Base-by-base conservation (phyloP, 1,140 invertebrate genomes). In the Oreohelix idahoensis region DNA sequence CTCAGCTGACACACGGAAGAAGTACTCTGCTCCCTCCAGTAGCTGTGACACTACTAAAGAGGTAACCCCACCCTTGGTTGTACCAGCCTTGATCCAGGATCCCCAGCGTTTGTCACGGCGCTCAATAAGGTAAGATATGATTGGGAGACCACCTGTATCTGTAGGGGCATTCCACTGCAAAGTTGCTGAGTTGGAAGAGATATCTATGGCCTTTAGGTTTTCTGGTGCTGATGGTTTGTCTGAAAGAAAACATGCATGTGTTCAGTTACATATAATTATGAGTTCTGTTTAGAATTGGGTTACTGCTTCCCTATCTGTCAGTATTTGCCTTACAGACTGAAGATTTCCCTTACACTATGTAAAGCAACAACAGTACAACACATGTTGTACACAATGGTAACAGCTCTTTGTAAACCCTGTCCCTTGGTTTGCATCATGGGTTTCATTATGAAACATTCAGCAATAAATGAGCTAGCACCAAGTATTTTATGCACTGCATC, bases 131-230 rank as follows among this genome's bases (percentile, higher is more conserved):
- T 99, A 99, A 90, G 96, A 95, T 0, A 96, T 96, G 35, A 99
- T 95, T 10, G 98, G 98, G 90, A 97, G 96, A 63, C 98, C 99
- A 89, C 99, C 99, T 93, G 99, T 98, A 91, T 99, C 97, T 89
- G 98, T 96, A 38, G 98, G 98, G 90, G 98, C 97, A 80, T 97
- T 95, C 98, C 98, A 99, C 49, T 89, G 82, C 32, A 92, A 81
- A 26, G 86, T 89, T 8, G 89, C 88, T 36, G 86, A 83, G 39
- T 84, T 87, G 26, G 86, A 85, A 39, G 89, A 90, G 35, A 91
- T 83, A 36, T 90, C 89, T 29, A 86, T 88, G 15, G 87, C 88
- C 51, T 66, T 74, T 26, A 92, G 81, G 49, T 87, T 81, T 82
- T 87, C 86, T 63, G 91, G 91, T 32, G 86, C 84, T 49, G 85